These are phyloP conservation scores for Melanotaenia duboulayi DNA, from an alignment of 2,113 vertebrate species.

Conservation along the genomic window DNA sequence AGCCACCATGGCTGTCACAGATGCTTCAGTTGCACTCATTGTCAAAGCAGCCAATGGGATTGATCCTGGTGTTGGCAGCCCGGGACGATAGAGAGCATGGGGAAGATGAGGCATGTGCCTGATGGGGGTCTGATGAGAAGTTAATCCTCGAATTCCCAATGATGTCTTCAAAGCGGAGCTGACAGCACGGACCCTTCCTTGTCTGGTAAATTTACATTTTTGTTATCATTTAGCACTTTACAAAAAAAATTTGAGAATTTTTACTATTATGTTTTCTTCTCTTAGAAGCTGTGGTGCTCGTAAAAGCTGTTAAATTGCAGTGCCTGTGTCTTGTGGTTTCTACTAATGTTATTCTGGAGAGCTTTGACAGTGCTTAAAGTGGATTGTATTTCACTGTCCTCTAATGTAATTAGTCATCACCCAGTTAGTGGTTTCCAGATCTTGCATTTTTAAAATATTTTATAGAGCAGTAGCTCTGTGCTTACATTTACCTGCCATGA, in stretches of 20 bases:
- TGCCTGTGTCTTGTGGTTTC: slow-evolving; percentile 22
- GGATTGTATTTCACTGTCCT: slow-evolving; percentile 62
- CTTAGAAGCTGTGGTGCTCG: background rate
- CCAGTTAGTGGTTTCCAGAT: background rate
- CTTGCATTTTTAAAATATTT: background rate
- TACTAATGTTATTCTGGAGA: slow-evolving; percentile 9
- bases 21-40: slow-evolving; percentile 75
- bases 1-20: slow-evolving; percentile 59
- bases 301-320: slow-evolving; percentile 10
- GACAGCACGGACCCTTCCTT: slow-evolving; percentile 34
- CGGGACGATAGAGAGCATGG: slow-evolving; percentile 56
- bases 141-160: slow-evolving; percentile 47
- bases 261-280: background rate
- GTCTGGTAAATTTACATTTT: slow-evolving; percentile 62
- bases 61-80: slow-evolving; percentile 47
- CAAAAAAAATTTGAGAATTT: background rate
- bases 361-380: slow-evolving; percentile 18
- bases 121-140: slow-evolving; percentile 63
- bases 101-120: slow-evolving; percentile 64
- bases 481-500: too few species aligned
- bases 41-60: slow-evolving; percentile 75
- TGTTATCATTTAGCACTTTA: background rate
- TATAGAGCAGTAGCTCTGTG: too few species aligned
- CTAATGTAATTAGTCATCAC: slow-evolving; percentile 54
- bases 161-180: slow-evolving; percentile 37